A percentile compares a stretch with the other conserved stretches of the same genome.
Conservation (phyloP, 2,113 vertebrate genomes). For the Calonectris borealis region DNA sequence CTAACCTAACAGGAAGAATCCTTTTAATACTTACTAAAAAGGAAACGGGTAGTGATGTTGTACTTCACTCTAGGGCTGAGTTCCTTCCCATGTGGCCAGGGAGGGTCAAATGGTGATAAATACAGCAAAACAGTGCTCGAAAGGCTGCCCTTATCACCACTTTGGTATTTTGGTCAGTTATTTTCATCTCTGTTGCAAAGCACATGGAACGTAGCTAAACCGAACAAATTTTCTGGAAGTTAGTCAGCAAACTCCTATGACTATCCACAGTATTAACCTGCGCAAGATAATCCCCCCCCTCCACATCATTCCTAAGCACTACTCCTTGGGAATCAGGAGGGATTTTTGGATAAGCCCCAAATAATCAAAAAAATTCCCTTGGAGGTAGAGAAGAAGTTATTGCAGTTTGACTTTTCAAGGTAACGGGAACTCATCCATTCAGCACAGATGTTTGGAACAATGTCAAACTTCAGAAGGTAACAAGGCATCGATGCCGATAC, state of each 20-base stretch:
- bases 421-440: background rate
- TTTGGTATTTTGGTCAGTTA: background rate
- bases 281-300: background rate
- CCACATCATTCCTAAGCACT: background rate
- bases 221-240: background rate
- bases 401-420: background rate
- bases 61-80: background rate
- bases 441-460: background rate
- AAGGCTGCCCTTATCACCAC: background rate
- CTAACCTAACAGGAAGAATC: background rate
- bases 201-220: background rate
- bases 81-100: background rate
- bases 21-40: background rate
- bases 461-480: background rate
- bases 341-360: background rate
- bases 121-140: background rate
- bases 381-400: background rate
- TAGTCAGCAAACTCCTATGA: background rate
- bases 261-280: background rate
- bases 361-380: background rate
- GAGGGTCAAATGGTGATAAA: background rate
- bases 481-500: fast-evolving
- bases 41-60: background rate
- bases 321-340: background rate
- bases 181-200: slow-evolving; percentile 8